Evolutionary conservation across 30 jellyfish, hydroid and myxozoan genomes (phyloP).

Genomic region (Aurelia aurita): DNA sequence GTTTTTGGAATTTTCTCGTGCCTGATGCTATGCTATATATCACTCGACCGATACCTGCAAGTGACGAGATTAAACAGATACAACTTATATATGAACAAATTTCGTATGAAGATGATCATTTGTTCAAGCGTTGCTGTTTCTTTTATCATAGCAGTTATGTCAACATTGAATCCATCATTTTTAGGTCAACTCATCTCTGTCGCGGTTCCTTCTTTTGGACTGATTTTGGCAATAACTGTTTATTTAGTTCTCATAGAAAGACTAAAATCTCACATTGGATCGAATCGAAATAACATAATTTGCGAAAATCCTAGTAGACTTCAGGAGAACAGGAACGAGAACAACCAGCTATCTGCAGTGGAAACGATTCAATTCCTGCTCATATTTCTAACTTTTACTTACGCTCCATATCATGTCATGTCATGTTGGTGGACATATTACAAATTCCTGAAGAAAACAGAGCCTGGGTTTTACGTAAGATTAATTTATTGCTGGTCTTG

Average conservation of each 20-base stretch:
- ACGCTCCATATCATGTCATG: conserved; percentile 37
- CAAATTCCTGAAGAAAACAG: neutral
- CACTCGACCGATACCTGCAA: conserved; percentile 45
- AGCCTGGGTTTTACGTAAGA: neutral
- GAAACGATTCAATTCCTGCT: conserved; percentile 55
- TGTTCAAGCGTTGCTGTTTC: conserved; percentile 18
- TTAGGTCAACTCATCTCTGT: neutral
- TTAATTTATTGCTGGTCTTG: conserved; percentile 6
- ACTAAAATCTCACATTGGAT: too few relatives aligned
- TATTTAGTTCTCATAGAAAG: too few relatives aligned
- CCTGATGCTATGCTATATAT: conserved; percentile 29
- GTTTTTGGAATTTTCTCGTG: conserved; percentile 37
- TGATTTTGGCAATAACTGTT: too few relatives aligned
- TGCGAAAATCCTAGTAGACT: too few relatives aligned
- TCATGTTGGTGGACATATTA: conserved; percentile 36
- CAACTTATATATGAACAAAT: conserved; percentile 41
- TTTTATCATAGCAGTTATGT: neutral
- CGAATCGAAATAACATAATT: too few relatives aligned
- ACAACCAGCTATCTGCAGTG: conserved; percentile 44
- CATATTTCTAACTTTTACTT: conserved; percentile 14
- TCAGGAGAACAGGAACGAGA: neutral
- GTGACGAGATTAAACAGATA: conserved; percentile 47
- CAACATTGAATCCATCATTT: neutral
- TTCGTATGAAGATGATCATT: conserved; percentile 41
- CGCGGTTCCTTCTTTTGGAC: neutral